These are phyloP conservation scores for Callyntrura guangdongensis DNA, from an alignment of 2,888 invertebrate species.

Conservation along the genomic window DNA sequence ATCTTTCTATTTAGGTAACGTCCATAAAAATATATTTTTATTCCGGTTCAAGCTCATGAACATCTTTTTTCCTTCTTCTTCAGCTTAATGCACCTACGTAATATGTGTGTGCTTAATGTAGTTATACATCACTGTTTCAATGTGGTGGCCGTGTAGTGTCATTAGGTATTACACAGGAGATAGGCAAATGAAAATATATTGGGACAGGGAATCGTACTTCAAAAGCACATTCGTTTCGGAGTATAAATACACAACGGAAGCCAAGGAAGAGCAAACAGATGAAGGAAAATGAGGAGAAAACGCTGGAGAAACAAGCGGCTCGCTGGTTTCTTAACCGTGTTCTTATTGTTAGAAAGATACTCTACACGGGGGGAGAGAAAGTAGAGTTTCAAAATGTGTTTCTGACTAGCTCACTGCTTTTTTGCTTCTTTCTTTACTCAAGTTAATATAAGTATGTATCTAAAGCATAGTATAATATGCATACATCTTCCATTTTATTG, in stretches of 20 bases:
- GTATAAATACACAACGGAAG: background rate
- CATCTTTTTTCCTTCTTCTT: background rate
- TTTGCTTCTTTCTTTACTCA: no score
- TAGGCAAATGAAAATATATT: conserved; percentile 75
- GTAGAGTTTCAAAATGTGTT: no score
- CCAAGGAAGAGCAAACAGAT: conserved; percentile 10
- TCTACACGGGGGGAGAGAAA: no score
- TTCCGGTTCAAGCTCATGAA: conserved; percentile 26
- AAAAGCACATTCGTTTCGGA: conserved; percentile 7
- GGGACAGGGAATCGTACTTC: conserved; percentile 65
- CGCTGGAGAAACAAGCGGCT: background rate
- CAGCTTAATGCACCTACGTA: background rate
- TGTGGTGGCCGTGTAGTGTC: background rate
- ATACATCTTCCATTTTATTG: no score
- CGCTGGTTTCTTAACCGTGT: no score
- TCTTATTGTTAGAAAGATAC: no score
- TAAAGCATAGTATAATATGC: no score
- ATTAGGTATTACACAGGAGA: conserved; percentile 43
- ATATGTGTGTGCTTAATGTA: background rate
- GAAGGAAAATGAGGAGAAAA: background rate
- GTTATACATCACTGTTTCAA: background rate
- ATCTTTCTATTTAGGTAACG: background rate
- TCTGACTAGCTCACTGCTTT: no score
- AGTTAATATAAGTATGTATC: no score
- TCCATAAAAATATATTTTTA: conserved; percentile 16